Conservation (phyloP, 2,113 vertebrate species). For the Cavia aperea region DNA sequence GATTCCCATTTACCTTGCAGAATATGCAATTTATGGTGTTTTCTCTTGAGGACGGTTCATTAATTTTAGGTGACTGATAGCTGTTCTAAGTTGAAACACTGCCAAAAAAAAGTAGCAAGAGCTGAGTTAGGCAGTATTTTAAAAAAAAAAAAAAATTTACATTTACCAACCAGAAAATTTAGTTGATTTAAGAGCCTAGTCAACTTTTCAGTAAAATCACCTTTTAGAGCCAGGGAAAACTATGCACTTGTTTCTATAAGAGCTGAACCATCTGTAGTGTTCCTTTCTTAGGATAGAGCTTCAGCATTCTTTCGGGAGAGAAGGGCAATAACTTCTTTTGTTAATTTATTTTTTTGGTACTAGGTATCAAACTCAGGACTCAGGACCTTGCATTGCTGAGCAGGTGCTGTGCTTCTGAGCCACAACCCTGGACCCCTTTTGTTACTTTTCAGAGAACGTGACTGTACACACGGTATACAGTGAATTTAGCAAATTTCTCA, state of each 20-base stretch:
- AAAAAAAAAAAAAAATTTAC: neutral
- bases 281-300: neutral
- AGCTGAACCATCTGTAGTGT: neutral
- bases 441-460: neutral
- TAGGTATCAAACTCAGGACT: too few species aligned
- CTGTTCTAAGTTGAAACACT: slow-evolving; percentile 1
- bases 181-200: slow-evolving; percentile 18
- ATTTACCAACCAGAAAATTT: slow-evolving; percentile 13
- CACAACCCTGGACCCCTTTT: too few species aligned
- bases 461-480: neutral
- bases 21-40: neutral
- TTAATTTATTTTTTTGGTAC: neutral
- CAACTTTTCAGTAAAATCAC: slow-evolving; percentile 23
- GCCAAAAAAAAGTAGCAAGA: neutral
- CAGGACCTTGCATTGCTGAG: too few species aligned
- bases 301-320: neutral
- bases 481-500: neutral
- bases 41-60: slow-evolving; percentile 3
- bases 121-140: neutral
- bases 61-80: neutral
- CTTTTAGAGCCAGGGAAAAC: neutral
- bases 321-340: neutral
- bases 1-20: neutral
- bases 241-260: neutral
- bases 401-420: too few species aligned